Base-by-base conservation (phyloP, 2,888 invertebrate genomes). In the Slavum lentiscoides region DNA sequence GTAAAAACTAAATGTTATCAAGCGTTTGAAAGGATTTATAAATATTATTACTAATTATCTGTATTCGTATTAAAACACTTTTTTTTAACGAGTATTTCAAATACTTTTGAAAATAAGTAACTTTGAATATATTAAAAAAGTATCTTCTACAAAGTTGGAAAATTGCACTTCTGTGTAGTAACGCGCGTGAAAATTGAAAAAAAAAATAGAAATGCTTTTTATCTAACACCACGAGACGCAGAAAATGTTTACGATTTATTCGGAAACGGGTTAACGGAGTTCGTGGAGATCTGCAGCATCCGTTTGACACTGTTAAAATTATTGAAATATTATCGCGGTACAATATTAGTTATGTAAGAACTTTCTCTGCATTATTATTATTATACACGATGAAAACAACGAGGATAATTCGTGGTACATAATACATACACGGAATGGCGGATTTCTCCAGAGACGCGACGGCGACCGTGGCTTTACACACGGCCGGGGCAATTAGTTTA, bases 361-460 rank as follows among this genome's bases (percentile, higher is more conserved):
- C 58, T 21, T 23, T 19, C 19, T 11, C 13, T 15, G 21, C 21
- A 43, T 30, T 30, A 30, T 30, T 30, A 30, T 30, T 30, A 30
- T 5, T 21, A 15, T 8, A 17, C 49, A 55, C 53, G 13, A 30
- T 30, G 30, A 37, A 7, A n/a, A 59, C 58, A 21, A 21, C 9
- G 21, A 2, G 59, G 9, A 21, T 7, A 59, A n/a, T 7, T 1
- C 43, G 43, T 43, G 39, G 3, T 39, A 55, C n/a, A 9, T 21
- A 9, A 9, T 21, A 21, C 9, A 49, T 8, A 7, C 11, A 19
- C 19, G 19, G 8, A 23, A 49, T 4, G 58, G 72, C 39, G 43
- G 39, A 59, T 72, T 74, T 74, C 66, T 74, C 74, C 21, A 53
- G 74, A 74, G 74, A 66, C 74, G 15, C n/a, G 6, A 7, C 49